phyloP scores from a whole-genome alignment of 2,888 invertebrate species.

The Rotaria magnacalcarata region DNA sequence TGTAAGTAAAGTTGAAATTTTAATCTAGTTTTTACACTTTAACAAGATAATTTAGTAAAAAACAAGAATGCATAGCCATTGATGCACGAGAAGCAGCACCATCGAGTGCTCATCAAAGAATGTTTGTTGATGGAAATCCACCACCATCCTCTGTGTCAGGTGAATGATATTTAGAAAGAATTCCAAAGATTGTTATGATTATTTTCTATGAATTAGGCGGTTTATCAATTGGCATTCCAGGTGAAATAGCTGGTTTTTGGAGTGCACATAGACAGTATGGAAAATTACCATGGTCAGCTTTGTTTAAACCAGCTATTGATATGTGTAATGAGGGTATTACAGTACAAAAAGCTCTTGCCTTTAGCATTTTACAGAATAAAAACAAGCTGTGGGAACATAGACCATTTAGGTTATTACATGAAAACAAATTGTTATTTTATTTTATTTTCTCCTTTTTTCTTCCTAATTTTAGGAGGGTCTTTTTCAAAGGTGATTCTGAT shows the following conservation, averaged over 20 bases:
- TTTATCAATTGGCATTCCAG: conserved; percentile 40
- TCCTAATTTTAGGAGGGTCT: background rate
- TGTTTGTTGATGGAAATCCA: conserved; percentile 60
- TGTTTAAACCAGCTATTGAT: conserved; percentile 73
- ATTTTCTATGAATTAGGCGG: conserved; percentile 50
- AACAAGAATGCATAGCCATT: conserved; percentile 56
- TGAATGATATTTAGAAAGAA: background rate
- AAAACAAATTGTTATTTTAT: background rate
- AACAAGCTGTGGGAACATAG: conserved; percentile 20
- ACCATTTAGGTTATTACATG: background rate
- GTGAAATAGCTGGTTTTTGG: conserved; percentile 42
- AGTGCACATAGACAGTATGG: conserved; percentile 41
- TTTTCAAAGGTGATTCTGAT: conserved; percentile 35
- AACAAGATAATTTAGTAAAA: background rate
- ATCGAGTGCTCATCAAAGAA: conserved; percentile 64
- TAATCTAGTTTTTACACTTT: background rate
- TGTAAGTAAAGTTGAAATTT: background rate
- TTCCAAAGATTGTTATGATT: no score
- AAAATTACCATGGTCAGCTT: conserved; percentile 69
- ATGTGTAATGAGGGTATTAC: conserved; percentile 70
- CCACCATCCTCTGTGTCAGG: background rate
- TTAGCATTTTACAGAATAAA: conserved; percentile 46
- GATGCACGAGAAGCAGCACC: conserved; percentile 76
- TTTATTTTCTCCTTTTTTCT: no score
- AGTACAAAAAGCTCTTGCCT: conserved; percentile 50